Evolutionary conservation across 2,797 vertebrate species (phyloP).

Genomic region (Sciurus vulgaris): DNA sequence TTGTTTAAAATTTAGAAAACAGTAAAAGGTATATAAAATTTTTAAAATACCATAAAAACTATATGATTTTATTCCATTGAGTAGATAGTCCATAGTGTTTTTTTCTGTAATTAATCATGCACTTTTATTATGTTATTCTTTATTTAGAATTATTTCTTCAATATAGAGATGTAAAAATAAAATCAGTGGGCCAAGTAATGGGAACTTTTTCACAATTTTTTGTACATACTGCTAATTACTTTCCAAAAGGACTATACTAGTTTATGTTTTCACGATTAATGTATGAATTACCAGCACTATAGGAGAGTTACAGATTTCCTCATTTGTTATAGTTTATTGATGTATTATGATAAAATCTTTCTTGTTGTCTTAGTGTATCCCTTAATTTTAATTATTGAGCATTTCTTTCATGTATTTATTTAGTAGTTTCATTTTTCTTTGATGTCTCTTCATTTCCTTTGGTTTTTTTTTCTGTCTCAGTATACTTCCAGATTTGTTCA

Average conservation of each 20-base stretch:
- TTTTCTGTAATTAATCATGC: background rate
- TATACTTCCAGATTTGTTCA: conserved; percentile 6
- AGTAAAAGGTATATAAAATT: background rate
- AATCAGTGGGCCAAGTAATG: conserved; percentile 22
- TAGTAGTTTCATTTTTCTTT: background rate
- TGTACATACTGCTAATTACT: background rate
- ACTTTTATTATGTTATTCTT: conserved; percentile 45
- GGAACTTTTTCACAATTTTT: conserved; percentile 42
- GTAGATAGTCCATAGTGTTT: background rate
- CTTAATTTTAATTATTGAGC: background rate
- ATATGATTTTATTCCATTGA: background rate
- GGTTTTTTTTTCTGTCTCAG: background rate
- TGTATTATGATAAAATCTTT: background rate
- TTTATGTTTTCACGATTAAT: background rate
- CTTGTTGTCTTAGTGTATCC: conserved; percentile 4
- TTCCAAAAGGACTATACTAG: background rate
- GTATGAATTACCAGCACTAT: background rate
- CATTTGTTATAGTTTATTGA: background rate
- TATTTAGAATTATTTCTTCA: conserved; percentile 39
- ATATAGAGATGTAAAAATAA: conserved; percentile 35
- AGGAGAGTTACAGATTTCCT: background rate
- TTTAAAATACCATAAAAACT: conserved; percentile 39
- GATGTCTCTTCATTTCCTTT: background rate
- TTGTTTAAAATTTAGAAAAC: background rate
- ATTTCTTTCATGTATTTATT: background rate